A percentile compares a stretch with the other conserved stretches of the same genome.
phyloP scores from a whole-genome alignment of 2,888 invertebrate species.

The Cephonodes hylas region DNA sequence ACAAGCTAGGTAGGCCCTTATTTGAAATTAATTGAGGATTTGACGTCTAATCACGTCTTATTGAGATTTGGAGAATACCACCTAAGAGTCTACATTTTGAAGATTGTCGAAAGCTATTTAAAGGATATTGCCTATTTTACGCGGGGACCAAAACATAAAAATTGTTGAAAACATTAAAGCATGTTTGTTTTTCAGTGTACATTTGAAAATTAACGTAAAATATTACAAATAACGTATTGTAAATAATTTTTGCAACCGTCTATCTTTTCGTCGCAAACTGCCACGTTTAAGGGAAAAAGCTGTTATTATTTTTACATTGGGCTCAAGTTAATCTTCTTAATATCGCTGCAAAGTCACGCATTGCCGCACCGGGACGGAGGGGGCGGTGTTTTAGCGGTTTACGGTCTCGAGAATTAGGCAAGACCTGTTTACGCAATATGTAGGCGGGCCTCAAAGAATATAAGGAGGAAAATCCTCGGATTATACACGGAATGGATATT shows the following conservation, averaged over 20 bases:
- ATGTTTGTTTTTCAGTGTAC: too few relatives aligned
- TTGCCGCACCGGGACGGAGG: slow-evolving; percentile 17
- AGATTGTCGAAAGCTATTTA: too few relatives aligned
- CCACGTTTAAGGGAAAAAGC: background rate
- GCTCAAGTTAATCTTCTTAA: slow-evolving; percentile 33
- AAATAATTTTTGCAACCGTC: background rate
- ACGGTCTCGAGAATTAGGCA: slow-evolving; percentile 13
- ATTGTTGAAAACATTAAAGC: too few relatives aligned
- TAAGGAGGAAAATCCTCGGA: background rate
- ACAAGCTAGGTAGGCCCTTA: too few relatives aligned
- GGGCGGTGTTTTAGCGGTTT: background rate
- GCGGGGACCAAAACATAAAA: too few relatives aligned
- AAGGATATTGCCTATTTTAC: too few relatives aligned
- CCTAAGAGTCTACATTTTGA: too few relatives aligned
- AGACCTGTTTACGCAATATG: slow-evolving; percentile 15
- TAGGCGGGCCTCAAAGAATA: slow-evolving; percentile 20
- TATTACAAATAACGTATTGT: background rate
- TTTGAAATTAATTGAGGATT: too few relatives aligned
- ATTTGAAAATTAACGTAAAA: background rate
- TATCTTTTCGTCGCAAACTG: background rate
- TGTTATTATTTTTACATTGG: slow-evolving; percentile 31
- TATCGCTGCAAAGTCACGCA: slow-evolving; percentile 34
- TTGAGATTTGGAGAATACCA: too few relatives aligned
- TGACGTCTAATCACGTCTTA: too few relatives aligned
- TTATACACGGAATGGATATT: background rate